Evolutionary conservation across 2,888 invertebrate genomes (phyloP).

Genomic region (Parnassius mnemosyne): DNA sequence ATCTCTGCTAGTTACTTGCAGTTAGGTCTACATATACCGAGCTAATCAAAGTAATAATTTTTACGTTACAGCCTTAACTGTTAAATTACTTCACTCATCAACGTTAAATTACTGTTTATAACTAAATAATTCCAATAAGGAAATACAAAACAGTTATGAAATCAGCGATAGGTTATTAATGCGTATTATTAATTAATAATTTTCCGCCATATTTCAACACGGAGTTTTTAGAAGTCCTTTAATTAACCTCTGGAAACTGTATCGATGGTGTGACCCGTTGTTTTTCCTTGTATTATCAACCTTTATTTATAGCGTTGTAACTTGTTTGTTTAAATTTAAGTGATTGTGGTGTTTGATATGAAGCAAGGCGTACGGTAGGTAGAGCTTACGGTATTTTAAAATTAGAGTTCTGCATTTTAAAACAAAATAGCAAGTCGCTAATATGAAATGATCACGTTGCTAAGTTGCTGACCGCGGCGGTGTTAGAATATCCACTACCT

Average conservation of each 20-base stretch:
- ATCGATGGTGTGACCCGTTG: slow-evolving; percentile 30
- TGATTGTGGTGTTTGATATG: neutral
- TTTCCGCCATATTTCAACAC: slow-evolving; percentile 47
- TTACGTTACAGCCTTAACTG: too few species aligned
- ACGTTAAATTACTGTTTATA: neutral
- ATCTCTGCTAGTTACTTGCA: too few species aligned
- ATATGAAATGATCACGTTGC: too few species aligned
- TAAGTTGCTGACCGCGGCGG: too few species aligned
- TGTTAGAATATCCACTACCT: too few species aligned
- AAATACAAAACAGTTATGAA: slow-evolving; percentile 14
- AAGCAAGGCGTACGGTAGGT: too few species aligned
- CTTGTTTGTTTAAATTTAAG: slow-evolving; percentile 20
- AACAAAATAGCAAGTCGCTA: too few species aligned
- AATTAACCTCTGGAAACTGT: slow-evolving; percentile 43
- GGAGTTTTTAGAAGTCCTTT: slow-evolving; percentile 32
- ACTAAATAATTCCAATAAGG: slow-evolving; percentile 1
- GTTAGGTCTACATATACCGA: too few species aligned
- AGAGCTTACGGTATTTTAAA: too few species aligned
- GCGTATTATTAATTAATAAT: slow-evolving; percentile 37
- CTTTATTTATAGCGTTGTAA: slow-evolving; percentile 26
- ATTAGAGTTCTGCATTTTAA: too few species aligned
- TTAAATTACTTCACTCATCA: too few species aligned
- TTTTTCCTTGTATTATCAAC: slow-evolving; percentile 49
- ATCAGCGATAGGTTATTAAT: slow-evolving; percentile 34
- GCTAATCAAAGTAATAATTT: too few species aligned